Evolutionary conservation across 2,113 vertebrate species (phyloP).

Genomic region (Hipposideros armiger): DNA sequence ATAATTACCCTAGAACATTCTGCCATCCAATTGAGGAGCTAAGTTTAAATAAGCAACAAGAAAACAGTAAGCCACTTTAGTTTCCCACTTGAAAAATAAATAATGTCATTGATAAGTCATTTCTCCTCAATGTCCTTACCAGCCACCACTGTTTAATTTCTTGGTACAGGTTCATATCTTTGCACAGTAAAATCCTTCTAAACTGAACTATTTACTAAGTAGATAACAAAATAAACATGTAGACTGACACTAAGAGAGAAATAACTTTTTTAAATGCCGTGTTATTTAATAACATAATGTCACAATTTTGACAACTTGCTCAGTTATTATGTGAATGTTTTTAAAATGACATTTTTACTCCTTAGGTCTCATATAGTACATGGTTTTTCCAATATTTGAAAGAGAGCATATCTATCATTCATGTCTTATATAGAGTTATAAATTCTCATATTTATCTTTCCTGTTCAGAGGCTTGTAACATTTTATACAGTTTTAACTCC

Average conservation of each 20-base stretch:
- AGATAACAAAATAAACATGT: not conserved
- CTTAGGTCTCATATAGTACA: not conserved
- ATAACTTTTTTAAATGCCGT: not conserved
- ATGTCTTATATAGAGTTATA: not conserved
- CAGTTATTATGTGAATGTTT: not conserved
- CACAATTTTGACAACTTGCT: not conserved
- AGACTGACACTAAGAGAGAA: not conserved
- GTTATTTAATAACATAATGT: not conserved
- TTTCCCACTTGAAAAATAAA: not conserved
- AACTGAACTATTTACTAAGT: conserved; percentile 36
- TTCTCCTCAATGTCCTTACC: not conserved
- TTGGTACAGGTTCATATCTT: not conserved
- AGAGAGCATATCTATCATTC: not conserved
- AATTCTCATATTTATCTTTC: not conserved
- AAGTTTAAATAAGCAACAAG: not conserved
- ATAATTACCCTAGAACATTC: not conserved
- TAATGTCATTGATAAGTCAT: not conserved
- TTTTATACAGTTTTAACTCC: not conserved
- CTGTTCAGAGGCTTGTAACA: not conserved
- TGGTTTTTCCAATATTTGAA: not conserved
- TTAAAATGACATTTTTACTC: not conserved
- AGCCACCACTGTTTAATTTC: not conserved
- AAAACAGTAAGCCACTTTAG: not conserved
- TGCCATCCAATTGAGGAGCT: not conserved
- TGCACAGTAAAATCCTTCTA: not conserved